A percentile compares a stretch with the other conserved stretches of the same genome.
Evolutionary conservation across 2,888 invertebrate genomes (phyloP).

Genomic region (Mactromeris polynyma): DNA sequence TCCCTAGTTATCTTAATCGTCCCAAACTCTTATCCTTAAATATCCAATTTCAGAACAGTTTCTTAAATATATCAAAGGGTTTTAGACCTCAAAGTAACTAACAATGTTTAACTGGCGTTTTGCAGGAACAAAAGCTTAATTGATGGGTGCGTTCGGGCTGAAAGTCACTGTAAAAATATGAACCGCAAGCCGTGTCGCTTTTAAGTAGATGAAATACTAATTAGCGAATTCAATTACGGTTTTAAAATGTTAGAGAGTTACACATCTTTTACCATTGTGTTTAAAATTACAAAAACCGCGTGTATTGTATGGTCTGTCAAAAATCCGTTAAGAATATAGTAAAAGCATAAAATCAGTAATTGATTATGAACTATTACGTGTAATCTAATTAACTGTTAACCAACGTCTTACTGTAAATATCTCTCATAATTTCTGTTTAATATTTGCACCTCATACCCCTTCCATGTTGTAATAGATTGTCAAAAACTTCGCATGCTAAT

Average conservation of each 20-base stretch:
- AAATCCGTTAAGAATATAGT: too few relatives aligned
- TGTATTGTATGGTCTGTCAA: not conserved
- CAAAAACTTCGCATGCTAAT: too few relatives aligned
- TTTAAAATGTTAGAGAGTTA: not conserved
- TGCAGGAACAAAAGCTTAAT: not conserved
- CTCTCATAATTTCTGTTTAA: too few relatives aligned
- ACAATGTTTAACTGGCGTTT: not conserved
- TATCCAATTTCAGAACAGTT: slow-evolving; percentile 6
- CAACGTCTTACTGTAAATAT: too few relatives aligned
- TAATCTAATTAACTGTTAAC: too few relatives aligned
- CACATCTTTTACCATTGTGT: not conserved
- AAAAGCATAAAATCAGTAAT: too few relatives aligned
- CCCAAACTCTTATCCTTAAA: not conserved
- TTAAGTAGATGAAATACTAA: not conserved
- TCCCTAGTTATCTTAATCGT: not conserved
- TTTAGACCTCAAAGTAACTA: slow-evolving; percentile 5
- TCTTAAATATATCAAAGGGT: not conserved
- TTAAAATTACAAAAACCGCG: not conserved
- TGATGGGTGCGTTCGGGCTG: not conserved
- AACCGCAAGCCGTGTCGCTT: not conserved
- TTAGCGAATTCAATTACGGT: not conserved
- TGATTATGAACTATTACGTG: too few relatives aligned
- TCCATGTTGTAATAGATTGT: too few relatives aligned
- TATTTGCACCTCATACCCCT: too few relatives aligned
- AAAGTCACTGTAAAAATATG: slow-evolving; percentile 5